phyloP scores from a whole-genome alignment of 2,113 vertebrate species.

The Sclerurus mexicanus region DNA sequence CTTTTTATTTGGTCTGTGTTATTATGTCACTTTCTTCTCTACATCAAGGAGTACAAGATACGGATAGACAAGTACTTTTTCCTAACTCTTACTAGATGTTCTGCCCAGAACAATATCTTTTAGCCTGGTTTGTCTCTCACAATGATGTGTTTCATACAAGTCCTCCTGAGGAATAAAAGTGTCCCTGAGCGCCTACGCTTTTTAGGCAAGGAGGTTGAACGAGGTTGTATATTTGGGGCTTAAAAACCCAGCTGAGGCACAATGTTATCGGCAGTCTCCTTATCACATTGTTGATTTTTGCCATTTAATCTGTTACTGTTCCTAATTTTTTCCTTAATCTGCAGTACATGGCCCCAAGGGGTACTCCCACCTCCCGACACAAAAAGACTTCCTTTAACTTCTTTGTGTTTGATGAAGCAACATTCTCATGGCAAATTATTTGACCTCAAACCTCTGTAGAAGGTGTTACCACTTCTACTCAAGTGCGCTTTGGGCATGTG shows the following conservation, averaged over 20 bases:
- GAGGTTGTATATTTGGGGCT: neutral
- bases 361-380: neutral
- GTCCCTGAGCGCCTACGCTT: neutral
- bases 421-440: neutral
- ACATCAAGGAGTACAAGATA: neutral
- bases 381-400: neutral
- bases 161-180: neutral
- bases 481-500: neutral
- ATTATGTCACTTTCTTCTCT: neutral
- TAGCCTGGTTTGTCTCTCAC: neutral
- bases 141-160: neutral
- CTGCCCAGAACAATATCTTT: neutral
- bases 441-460: neutral
- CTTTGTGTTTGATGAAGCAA: neutral
- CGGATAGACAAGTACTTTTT: neutral
- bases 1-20: neutral
- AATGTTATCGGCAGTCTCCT: neutral
- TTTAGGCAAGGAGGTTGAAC: neutral
- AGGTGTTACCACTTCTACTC: neutral
- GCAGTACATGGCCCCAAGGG: fast-evolving
- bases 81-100: neutral
- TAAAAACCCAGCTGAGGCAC: neutral
- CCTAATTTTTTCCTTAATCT: neutral
- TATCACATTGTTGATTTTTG: neutral
- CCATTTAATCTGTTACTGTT: neutral